Conservation (phyloP, 2,113 vertebrate genomes). For the Excalfactoria chinensis region DNA sequence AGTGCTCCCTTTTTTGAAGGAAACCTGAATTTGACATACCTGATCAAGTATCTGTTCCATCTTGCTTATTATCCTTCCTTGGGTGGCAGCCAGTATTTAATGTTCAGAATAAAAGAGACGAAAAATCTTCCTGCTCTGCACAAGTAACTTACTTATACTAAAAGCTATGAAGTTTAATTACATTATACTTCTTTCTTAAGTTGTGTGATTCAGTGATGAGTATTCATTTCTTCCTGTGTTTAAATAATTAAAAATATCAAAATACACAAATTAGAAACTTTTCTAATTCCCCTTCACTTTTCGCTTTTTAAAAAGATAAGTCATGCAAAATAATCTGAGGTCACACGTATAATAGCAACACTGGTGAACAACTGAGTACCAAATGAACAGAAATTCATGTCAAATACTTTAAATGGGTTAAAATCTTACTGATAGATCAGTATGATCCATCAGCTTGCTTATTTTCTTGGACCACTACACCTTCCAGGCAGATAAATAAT, state of each 20-base stretch:
- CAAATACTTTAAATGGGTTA: neutral
- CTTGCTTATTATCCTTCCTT: conserved; percentile 34
- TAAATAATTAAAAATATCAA: conserved; percentile 32
- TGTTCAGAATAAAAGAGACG: conserved; percentile 22
- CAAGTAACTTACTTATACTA: conserved; percentile 35
- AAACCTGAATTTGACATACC: conserved; percentile 26
- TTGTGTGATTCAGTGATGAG: neutral
- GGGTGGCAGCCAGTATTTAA: conserved; percentile 22
- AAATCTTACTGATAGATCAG: neutral
- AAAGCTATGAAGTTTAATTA: conserved; percentile 45
- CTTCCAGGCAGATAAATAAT: neutral
- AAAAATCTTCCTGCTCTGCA: conserved; percentile 17
- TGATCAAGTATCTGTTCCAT: neutral
- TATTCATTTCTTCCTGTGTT: neutral
- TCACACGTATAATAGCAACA: neutral
- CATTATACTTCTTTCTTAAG: neutral
- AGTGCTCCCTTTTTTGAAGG: conserved; percentile 2
- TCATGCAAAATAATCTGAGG: neutral
- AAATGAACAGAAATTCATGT: neutral
- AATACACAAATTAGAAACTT: conserved; percentile 3
- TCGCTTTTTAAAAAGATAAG: neutral
- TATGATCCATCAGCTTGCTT: neutral
- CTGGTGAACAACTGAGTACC: neutral
- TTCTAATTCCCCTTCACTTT: neutral
- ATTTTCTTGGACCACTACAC: neutral